Conservation (phyloP, 2,888 invertebrate species). For the Parelbella ahira region DNA sequence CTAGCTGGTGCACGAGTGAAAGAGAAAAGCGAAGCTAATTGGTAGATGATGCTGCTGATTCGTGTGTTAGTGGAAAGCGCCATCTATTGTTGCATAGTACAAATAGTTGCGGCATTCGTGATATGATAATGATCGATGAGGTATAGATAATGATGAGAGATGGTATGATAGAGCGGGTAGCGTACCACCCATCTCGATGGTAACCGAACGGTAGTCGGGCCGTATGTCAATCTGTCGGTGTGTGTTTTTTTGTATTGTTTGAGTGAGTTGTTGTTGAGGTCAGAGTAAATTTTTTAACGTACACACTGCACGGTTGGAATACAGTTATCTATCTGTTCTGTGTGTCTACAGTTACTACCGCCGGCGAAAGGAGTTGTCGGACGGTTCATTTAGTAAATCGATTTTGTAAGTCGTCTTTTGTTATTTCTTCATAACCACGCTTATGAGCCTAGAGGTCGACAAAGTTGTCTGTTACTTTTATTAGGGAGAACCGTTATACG, state of each 20-base stretch:
- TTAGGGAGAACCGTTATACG: no score
- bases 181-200: slow-evolving; percentile 62
- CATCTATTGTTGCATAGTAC: slow-evolving; percentile 78
- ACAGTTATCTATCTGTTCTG: slow-evolving; percentile 14
- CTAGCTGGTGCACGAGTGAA: slow-evolving; percentile 32
- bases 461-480: no score
- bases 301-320: not conserved
- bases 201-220: slow-evolving; percentile 66
- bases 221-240: slow-evolving; percentile 39
- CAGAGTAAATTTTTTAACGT: slow-evolving; percentile 10
- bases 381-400: no score
- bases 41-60: slow-evolving; percentile 74
- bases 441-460: no score
- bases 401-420: no score
- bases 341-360: no score
- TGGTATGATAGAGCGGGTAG: slow-evolving; percentile 44
- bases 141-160: slow-evolving; percentile 68
- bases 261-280: slow-evolving; percentile 45
- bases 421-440: no score
- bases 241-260: slow-evolving; percentile 51
- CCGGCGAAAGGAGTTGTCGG: no score
- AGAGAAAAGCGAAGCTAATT: slow-evolving; percentile 55
- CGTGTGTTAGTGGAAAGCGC: slow-evolving; percentile 65
- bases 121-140: slow-evolving; percentile 68
- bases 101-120: slow-evolving; percentile 70